A percentile compares a stretch with the other conserved stretches of the same genome.
Conservation (phyloP, 1,140 invertebrate genomes). For the Acromyrmex echinatior region DNA sequence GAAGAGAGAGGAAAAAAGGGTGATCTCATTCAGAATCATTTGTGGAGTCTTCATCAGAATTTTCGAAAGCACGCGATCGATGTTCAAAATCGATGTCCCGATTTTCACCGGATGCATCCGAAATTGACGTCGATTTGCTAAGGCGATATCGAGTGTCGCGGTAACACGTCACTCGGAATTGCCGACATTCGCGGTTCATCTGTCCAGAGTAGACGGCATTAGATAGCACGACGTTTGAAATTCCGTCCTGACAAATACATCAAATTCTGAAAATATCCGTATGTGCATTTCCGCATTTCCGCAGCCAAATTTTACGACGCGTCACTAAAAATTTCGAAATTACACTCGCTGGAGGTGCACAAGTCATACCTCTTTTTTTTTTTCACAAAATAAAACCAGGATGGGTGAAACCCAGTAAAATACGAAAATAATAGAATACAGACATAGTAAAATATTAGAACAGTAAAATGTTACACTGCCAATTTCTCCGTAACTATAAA, state of each 20-base stretch:
- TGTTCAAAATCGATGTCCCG: slow-evolving; percentile 47
- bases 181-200: slow-evolving; percentile 53
- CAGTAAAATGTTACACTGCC: background rate
- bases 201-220: slow-evolving; percentile 14
- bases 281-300: slow-evolving; percentile 6
- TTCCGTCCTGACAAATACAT: slow-evolving; percentile 13
- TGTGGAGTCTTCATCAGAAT: background rate
- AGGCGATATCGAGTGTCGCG: slow-evolving; percentile 62
- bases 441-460: background rate
- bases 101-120: slow-evolving; percentile 54
- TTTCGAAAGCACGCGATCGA: slow-evolving; percentile 25
- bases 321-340: slow-evolving; percentile 18
- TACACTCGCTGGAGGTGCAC: background rate
- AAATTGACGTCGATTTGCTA: slow-evolving; percentile 61
- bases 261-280: slow-evolving; percentile 15
- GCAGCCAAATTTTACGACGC: background rate
- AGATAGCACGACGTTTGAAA: slow-evolving; percentile 33
- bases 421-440: background rate
- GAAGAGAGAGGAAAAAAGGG: too few species aligned
- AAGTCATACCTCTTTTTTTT: too few species aligned
- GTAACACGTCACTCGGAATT: slow-evolving; percentile 60
- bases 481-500: background rate
- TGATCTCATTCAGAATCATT: background rate
- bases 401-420: background rate
- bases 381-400: background rate